Base-by-base conservation (phyloP, 2,113 vertebrate species). In the Pholis gunnellus region DNA sequence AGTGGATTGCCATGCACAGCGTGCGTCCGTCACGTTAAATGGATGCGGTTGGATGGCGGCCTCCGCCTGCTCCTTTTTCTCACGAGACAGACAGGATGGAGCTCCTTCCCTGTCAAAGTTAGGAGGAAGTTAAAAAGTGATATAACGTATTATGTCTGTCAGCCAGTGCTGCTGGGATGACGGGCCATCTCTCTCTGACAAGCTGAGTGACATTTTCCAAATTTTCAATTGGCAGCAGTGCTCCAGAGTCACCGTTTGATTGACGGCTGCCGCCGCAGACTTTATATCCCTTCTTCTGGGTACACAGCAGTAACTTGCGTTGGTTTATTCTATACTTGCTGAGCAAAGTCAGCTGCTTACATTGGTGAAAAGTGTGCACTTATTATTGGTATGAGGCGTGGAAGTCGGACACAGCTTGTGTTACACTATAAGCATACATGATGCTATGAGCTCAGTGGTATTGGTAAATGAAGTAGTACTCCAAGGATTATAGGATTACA, bases 211-310 rank as follows among this genome's bases (percentile, higher is more conserved):
- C 86, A 75, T 75, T 83, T 86, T 64, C 17, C 3, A 66, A 56
- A 71, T 61, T 67, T 66, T 6, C 68, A 54, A 68, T n/a, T 90
- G 88, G 73, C 83, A 89, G 83, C 63, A 34, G 10, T 11, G 50
- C 54, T 63, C 46, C 44, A 65, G 54, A 86, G 68, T 67, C 54
- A 13, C 52, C n/a, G 25, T 68, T 75, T 87, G 79, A 89, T 75
- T 77, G 80, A 83, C 42, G 22, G 34, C 36, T 15, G 75, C 31
- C 65, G 75, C 8, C 34, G 54, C 68, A 34, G 18, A 48, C 38
- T 70, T 71, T 78, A 27, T 34, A 61, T 65, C 44, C 9, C 82
- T 44, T 72, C 14, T 25, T 75, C n/a, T 9, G 1, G 27, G 20
- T 29, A 44, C 14, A 65, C 52, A 79, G 56, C 18, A 6, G 52